These are phyloP conservation scores for Propithecus coquereli DNA, from an alignment of 2,113 vertebrate genomes.

Conservation along the genomic window DNA sequence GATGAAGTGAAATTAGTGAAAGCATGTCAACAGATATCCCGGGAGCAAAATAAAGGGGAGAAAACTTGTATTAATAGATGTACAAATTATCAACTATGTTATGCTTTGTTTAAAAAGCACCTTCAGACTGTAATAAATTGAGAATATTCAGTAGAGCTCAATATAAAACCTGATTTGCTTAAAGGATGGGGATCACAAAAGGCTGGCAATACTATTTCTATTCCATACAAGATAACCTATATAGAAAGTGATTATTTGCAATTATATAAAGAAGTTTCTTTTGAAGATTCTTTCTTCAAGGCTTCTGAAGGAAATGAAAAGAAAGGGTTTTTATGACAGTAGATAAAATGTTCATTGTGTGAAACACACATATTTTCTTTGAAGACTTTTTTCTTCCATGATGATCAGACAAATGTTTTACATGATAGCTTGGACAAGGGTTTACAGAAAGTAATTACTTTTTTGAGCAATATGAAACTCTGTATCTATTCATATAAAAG, in stretches of 20 bases:
- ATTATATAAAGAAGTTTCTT: constrained; percentile 24
- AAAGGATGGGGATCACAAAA: constrained; percentile 29
- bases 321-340: neutral
- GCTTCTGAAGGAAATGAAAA: constrained; percentile 38
- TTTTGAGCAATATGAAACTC: constrained; percentile 20
- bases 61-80: neutral
- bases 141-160: neutral
- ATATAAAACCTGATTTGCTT: neutral
- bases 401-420: constrained; percentile 59
- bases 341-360: constrained; percentile 46
- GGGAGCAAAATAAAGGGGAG: neutral
- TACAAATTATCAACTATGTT: neutral
- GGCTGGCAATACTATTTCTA: neutral
- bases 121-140: neutral
- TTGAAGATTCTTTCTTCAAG: constrained; percentile 33
- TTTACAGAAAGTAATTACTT: constrained; percentile 45
- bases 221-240: neutral
- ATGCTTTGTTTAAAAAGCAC: neutral
- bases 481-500: constrained; percentile 37
- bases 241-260: constrained; percentile 51
- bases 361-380: constrained; percentile 29
- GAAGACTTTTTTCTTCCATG: neutral
- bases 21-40: neutral
- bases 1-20: neutral
- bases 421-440: neutral